These are phyloP conservation scores for Drosophila athabasca DNA, from an alignment of 1,140 invertebrate species.

Conservation along the genomic window DNA sequence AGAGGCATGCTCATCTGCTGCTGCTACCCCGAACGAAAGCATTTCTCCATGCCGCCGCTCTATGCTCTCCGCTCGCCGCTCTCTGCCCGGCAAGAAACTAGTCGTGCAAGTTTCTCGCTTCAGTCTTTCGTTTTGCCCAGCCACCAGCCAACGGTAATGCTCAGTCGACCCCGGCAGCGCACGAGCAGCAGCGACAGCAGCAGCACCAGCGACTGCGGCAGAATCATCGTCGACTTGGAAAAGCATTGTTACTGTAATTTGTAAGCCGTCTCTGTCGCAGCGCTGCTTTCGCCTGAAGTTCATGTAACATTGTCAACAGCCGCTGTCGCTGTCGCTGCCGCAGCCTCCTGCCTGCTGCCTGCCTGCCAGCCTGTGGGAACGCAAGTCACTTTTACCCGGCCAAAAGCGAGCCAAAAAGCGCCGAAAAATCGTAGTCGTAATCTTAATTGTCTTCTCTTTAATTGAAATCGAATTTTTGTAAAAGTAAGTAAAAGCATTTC, in stretches of 20 bases:
- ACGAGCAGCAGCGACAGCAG: constrained; percentile 9
- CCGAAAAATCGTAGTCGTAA: constrained; percentile 72
- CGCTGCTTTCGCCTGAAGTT: constrained; percentile 74
- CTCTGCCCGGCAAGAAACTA: constrained; percentile 44
- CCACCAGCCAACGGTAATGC: constrained; percentile 61
- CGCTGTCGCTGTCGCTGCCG: constrained; percentile 12
- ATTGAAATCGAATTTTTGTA: constrained; percentile 68
- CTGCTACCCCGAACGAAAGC: constrained; percentile 56
- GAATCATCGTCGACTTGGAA: constrained; percentile 47
- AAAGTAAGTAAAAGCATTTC: constrained; percentile 75
- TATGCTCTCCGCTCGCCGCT: constrained; percentile 20
- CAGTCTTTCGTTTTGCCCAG: constrained; percentile 78
- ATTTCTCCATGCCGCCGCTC: constrained; percentile 52
- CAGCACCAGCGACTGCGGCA: constrained; percentile 15
- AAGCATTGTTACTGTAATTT: constrained; percentile 78
- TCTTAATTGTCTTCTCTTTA: constrained; percentile 66
- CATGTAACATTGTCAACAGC: constrained; percentile 83
- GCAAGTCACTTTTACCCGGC: constrained; percentile 61
- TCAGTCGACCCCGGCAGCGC: constrained; percentile 29
- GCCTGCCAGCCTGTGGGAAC: constrained; percentile 45
- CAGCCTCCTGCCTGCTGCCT: constrained; percentile 42
- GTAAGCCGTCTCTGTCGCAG: constrained; percentile 49
- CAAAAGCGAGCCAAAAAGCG: constrained; percentile 37
- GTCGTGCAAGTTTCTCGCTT: constrained; percentile 82
- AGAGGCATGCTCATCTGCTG: constrained; percentile 70